A percentile compares a stretch with the other conserved stretches of the same genome.
phyloP scores from a whole-genome alignment of 2,888 invertebrate species.

The Aspidapion aeneum region DNA sequence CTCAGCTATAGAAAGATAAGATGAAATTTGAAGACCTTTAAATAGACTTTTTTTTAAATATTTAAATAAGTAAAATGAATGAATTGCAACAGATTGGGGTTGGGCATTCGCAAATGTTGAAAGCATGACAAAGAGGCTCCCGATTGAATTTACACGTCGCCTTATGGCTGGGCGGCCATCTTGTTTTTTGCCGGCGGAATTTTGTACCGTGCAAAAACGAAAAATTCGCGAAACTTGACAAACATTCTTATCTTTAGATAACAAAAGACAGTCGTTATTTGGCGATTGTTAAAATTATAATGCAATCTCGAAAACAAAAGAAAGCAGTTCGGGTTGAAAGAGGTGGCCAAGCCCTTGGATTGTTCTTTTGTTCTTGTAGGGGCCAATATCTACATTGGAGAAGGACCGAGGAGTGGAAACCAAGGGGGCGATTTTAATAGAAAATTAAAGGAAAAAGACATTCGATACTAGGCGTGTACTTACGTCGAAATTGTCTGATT shows the following conservation, averaged over 20 bases:
- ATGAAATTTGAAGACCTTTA: neutral
- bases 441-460: neutral
- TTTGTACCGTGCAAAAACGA: conserved; percentile 5
- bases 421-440: neutral
- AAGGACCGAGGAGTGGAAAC: neutral
- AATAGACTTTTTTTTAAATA: neutral
- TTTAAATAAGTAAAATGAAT: neutral
- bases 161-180: conserved; percentile 40
- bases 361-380: conserved; percentile 26
- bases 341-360: conserved; percentile 31
- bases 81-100: neutral
- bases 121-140: neutral
- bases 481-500: conserved; percentile 91
- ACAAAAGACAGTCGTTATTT: neutral
- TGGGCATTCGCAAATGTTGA: neutral
- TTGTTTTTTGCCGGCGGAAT: conserved; percentile 40
- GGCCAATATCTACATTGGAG: neutral
- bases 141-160: conserved; percentile 39
- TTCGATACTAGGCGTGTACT: conserved; percentile 49
- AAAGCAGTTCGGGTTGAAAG: neutral
- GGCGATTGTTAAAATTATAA: neutral
- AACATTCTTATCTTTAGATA: neutral
- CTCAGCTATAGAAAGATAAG: neutral
- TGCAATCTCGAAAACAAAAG: conserved; percentile 5
- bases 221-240: neutral